Percentiles rank a stretch among this genome's conserved stretches.
Evolutionary conservation across 2,888 invertebrate species (phyloP).

Genomic region (Drosophila stalkeri): DNA sequence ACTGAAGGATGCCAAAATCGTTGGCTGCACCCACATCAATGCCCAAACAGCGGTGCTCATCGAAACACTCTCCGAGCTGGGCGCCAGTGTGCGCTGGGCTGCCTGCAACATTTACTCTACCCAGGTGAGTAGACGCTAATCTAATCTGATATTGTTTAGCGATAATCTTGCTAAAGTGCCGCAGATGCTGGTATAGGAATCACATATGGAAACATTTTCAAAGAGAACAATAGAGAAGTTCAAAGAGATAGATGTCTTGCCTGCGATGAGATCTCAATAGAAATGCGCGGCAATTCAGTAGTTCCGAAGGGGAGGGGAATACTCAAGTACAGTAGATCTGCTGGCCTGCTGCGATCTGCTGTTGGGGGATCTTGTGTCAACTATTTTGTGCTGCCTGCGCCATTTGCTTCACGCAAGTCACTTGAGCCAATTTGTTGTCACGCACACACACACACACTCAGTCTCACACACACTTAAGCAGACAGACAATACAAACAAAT

Average conservation of each 20-base stretch:
- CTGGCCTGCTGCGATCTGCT: not conserved
- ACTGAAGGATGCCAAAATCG: slow-evolving; percentile 96
- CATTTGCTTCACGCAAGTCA: slow-evolving; percentile 52
- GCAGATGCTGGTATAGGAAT: not conserved
- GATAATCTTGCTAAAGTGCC: not conserved
- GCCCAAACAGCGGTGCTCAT: slow-evolving; percentile 98
- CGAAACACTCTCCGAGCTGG: slow-evolving; percentile 94
- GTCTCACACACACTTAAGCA: not conserved
- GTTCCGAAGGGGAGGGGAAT: not conserved
- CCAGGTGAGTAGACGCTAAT: slow-evolving; percentile 87
- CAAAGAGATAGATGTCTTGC: not conserved
- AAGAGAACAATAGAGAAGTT: no score
- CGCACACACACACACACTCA: slow-evolving; percentile 40
- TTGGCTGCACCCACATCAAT: slow-evolving; percentile 99
- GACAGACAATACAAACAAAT: slow-evolving; percentile 70
- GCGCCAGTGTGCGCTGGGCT: slow-evolving; percentile 97
- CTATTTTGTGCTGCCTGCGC: slow-evolving; percentile 30
- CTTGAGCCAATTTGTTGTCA: slow-evolving; percentile 75
- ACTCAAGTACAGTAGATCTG: slow-evolving; percentile 13
- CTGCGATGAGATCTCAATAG: not conserved
- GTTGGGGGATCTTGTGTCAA: slow-evolving; percentile 22
- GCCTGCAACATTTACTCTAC: slow-evolving; percentile 99
- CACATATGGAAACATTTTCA: not conserved
- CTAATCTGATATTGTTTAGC: not conserved
- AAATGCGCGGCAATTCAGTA: not conserved